Conservation (phyloP, 2,113 vertebrate species). For the Pogona vitticeps region DNA sequence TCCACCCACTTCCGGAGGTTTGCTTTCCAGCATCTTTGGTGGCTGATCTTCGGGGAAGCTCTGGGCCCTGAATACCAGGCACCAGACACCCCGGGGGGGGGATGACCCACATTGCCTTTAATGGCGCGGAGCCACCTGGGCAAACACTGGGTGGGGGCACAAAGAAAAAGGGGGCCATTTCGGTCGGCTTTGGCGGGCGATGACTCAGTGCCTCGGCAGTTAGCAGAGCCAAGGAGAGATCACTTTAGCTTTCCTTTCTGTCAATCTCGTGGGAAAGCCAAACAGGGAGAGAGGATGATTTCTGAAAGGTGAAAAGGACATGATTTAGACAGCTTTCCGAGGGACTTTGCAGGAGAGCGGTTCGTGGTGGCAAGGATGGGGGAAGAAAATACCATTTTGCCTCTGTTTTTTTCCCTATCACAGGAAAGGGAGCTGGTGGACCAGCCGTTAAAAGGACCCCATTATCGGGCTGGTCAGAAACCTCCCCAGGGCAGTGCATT, state of each 20-base stretch:
- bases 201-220: neutral
- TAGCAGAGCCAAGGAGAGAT: neutral
- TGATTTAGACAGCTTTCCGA: neutral
- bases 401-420: neutral
- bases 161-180: neutral
- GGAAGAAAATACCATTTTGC: accelerated
- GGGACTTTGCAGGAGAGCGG: accelerated
- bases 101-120: too few relatives aligned
- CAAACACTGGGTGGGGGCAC: neutral
- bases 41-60: too few relatives aligned
- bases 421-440: neutral
- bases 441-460: neutral
- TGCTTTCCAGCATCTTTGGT: too few relatives aligned
- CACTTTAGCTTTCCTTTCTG: neutral
- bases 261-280: neutral
- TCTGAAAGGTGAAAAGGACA: neutral
- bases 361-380: neutral
- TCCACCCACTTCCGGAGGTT: too few relatives aligned
- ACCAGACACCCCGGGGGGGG: too few relatives aligned
- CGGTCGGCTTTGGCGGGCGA: neutral
- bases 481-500: neutral
- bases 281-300: neutral
- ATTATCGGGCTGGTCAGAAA: neutral
- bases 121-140: too few relatives aligned
- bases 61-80: too few relatives aligned